These are phyloP conservation scores for Coleophora flavipennella DNA, from an alignment of 2,888 invertebrate species.

Conservation along the genomic window DNA sequence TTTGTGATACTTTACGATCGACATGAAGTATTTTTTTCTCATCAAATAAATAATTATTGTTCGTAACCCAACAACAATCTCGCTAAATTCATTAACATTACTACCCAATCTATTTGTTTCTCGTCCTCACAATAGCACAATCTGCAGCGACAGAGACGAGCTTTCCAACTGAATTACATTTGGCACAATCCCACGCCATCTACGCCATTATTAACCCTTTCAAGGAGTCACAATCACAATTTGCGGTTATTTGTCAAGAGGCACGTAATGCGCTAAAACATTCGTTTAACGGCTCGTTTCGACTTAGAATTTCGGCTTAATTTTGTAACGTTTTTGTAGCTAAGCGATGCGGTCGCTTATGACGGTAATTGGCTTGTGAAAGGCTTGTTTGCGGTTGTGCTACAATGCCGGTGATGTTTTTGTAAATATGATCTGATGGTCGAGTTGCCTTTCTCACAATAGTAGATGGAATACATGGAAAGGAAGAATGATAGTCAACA, in stretches of 20 bases:
- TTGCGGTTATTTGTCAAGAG: conserved; percentile 63
- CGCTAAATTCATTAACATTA: background rate
- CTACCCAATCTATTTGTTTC: conserved; percentile 3
- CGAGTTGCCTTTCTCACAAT: background rate
- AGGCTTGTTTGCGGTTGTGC: conserved; percentile 30
- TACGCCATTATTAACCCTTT: conserved; percentile 65
- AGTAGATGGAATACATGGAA: no score
- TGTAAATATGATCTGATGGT: conserved; percentile 11
- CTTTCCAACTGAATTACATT: conserved; percentile 57
- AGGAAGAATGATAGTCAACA: no score
- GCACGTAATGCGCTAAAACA: conserved; percentile 36
- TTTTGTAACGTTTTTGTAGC: conserved; percentile 39
- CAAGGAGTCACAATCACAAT: conserved; percentile 63
- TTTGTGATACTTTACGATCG: no score
- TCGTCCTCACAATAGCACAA: conserved; percentile 54
- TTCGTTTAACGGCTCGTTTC: conserved; percentile 31
- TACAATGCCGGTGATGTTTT: conserved; percentile 11
- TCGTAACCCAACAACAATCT: no score
- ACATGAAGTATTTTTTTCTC: no score
- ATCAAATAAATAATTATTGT: no score
- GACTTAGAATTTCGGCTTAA: conserved; percentile 37
- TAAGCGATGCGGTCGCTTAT: conserved; percentile 34
- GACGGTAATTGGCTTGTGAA: conserved; percentile 34
- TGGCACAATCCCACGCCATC: conserved; percentile 50
- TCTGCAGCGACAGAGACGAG: conserved; percentile 39